Base-by-base conservation (phyloP, 2,797 vertebrate species). In the Hydrophis major region DNA sequence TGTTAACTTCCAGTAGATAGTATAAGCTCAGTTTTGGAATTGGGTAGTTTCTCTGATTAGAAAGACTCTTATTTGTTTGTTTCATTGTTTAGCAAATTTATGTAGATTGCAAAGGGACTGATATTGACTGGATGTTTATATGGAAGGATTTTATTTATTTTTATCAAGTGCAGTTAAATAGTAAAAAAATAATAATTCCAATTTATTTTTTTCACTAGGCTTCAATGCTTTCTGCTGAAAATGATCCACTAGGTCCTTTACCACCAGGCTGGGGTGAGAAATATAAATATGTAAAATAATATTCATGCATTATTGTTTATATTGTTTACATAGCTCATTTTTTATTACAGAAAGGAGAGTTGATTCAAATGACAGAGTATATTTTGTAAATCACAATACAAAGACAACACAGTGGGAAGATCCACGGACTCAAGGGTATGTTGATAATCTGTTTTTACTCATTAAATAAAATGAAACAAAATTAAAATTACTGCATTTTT, bases 321-420 rank as follows among this genome's bases (percentile, higher is more conserved):
- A 55, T 2, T 86, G 12, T 56, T 95, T 93, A 90, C 14, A 55
- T 2, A 63, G 18, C 42, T 95, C 53, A n/a, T 86, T 96, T 94
- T 63, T 86, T 91, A 32, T 96, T 95, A 60, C 94, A 99, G 99
- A 99, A 98, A 98, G 99, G 94, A 98, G 99, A 86, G 99, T 99
- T 96, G 99, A 99, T 98, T 98, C 99, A 93, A 99, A 99, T 69
- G 99, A 99, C 93, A 97, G 99, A 93, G 99, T 99, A 90, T 99
- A 99, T 97, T 99, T 99, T 96, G 99, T 99, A 94, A 99, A 99
- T 98, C 99, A 99, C 94, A 99, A 98, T 96, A 99, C 99, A 90
- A 99, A 99, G 98, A 99, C 99, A 57, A 99, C 99, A 0, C 99
- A 99, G 88, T 99, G 99, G 99, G 99, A 99, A 97, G 99, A 99